These are phyloP conservation scores for Prietella phreatophila DNA, from an alignment of 2,113 vertebrate genomes.

Conservation along the genomic window DNA sequence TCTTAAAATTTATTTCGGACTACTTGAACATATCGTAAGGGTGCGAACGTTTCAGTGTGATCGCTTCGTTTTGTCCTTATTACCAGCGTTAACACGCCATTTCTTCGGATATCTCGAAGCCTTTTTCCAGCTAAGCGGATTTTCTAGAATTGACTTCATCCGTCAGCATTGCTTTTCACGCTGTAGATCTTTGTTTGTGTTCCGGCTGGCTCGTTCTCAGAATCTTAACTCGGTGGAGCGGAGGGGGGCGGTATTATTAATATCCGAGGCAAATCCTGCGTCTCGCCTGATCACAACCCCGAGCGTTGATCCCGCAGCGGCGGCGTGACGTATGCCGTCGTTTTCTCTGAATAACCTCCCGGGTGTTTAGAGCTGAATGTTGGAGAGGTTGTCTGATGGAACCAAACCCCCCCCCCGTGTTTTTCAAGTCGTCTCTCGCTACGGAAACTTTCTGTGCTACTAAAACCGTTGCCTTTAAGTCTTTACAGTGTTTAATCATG, in stretches of 20 bases:
- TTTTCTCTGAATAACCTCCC: not conserved
- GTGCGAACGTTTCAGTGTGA: not conserved
- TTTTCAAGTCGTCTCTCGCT: not conserved
- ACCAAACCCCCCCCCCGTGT: too few species aligned
- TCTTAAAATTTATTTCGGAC: too few species aligned
- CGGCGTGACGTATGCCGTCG: not conserved
- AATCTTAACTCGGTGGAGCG: not conserved
- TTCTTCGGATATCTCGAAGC: not conserved
- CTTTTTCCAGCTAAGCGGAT: not conserved
- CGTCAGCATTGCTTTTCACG: not conserved
- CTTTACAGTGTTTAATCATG: not conserved
- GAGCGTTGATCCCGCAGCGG: not conserved
- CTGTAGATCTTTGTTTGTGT: not conserved
- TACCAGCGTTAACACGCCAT: not conserved
- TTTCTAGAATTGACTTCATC: not conserved
- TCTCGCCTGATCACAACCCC: not conserved
- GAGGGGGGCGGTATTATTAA: not conserved
- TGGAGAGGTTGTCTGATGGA: not conserved
- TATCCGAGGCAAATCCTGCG: not conserved
- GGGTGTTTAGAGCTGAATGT: not conserved
- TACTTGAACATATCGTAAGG: not conserved
- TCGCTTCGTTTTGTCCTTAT: conserved; percentile 3
- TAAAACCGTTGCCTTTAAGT: not conserved
- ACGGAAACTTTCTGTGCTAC: not conserved
- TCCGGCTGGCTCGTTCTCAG: not conserved